These are phyloP conservation scores for Bombus fervidus DNA, from an alignment of 1,140 invertebrate genomes.

Conservation along the genomic window DNA sequence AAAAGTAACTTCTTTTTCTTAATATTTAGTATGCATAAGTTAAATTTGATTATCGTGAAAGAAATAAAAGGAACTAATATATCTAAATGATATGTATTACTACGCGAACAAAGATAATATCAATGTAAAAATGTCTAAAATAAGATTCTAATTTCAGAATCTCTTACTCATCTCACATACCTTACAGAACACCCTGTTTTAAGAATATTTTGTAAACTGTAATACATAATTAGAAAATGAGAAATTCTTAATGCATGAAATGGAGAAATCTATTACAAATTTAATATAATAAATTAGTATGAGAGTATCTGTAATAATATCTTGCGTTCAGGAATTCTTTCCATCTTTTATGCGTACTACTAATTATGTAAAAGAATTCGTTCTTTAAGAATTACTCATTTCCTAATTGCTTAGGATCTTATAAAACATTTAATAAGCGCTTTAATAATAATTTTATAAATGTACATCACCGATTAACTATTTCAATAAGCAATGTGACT, in stretches of 20 bases:
- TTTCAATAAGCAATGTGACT: not conserved
- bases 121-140: constrained; percentile 28
- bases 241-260: not conserved
- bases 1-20: not conserved
- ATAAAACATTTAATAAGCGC: constrained; percentile 7
- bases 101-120: not conserved
- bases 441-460: constrained; percentile 1
- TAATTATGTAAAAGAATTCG: not conserved
- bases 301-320: not conserved
- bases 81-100: not conserved
- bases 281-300: not conserved
- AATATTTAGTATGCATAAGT: not conserved
- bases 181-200: not conserved
- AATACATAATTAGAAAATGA: not conserved
- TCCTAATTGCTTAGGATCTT: not conserved
- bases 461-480: not conserved
- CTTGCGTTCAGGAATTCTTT: not conserved
- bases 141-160: constrained; percentile 4
- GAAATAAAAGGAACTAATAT: not conserved
- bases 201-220: not conserved
- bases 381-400: constrained; percentile 16
- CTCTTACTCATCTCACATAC: not conserved
- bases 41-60: not conserved
- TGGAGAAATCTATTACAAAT: not conserved
- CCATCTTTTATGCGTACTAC: not conserved